Evolutionary conservation across 2,113 vertebrate genomes (phyloP).

Genomic region (Semicossyphus pulcher): DNA sequence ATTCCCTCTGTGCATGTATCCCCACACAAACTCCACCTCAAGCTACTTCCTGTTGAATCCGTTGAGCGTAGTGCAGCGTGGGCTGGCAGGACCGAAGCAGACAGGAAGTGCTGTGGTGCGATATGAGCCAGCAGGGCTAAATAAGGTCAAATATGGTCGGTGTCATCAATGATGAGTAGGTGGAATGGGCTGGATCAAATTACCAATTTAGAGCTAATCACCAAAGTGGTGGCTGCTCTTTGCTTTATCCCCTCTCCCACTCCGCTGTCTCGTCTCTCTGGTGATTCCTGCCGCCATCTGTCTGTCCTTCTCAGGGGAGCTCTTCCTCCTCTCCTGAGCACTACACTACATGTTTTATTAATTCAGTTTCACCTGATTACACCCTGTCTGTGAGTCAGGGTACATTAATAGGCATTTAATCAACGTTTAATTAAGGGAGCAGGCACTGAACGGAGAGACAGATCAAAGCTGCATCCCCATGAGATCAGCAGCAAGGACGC

Average conservation of each 20-base stretch:
- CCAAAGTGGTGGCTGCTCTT: conserved; percentile 74
- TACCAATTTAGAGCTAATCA: conserved; percentile 80
- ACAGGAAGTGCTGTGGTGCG: conserved; percentile 71
- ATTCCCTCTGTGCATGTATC: conserved; percentile 60
- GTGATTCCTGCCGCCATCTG: conserved; percentile 78
- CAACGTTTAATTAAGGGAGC: conserved; percentile 71
- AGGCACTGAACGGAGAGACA: conserved; percentile 31
- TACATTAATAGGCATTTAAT: conserved; percentile 86
- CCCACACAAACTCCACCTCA: conserved; percentile 41
- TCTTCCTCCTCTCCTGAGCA: conserved; percentile 59
- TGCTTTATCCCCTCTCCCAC: conserved; percentile 66
- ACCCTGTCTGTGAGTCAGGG: conserved; percentile 62
- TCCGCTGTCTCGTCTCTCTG: conserved; percentile 54
- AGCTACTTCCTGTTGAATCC: conserved; percentile 66
- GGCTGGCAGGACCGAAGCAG: conserved; percentile 24
- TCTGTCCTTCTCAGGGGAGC: conserved; percentile 69
- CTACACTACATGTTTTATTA: conserved; percentile 79
- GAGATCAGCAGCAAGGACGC: conserved; percentile 44
- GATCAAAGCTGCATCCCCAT: conserved; percentile 42
- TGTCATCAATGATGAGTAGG: conserved; percentile 81
- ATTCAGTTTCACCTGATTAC: conserved; percentile 84
- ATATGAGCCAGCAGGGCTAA: conserved; percentile 65
- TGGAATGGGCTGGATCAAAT: conserved; percentile 79
- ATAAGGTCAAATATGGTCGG: conserved; percentile 59
- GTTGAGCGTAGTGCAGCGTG: conserved; percentile 32